Evolutionary conservation across 2,113 vertebrate genomes (phyloP), one percentile per base, ranked within the genome.

Genomic region (Toxotes jaculatrix): DNA sequence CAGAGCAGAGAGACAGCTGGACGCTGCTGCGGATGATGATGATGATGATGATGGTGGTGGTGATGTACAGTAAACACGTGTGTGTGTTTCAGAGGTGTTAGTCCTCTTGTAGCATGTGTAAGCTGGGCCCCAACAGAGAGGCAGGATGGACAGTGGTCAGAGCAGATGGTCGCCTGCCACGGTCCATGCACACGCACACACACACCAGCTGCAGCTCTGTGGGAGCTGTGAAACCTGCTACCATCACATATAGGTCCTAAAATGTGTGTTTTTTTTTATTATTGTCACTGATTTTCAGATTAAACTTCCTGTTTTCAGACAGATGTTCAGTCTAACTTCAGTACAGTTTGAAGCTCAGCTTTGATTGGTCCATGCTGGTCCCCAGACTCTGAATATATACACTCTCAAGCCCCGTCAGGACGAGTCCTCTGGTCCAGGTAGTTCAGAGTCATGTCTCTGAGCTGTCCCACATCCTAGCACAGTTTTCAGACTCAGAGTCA

Each of bases 1-100:
- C 43, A 57, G 4, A 61, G 55, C 57, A 40, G 27, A 11, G 53
- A 9, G 43, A 55, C 80, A 85, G 83, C 80, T 69, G 66, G 66
- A 38, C 43, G 6, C 31, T n/a, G n/a, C n/a, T n/a, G n/a, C n/a
- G n/a, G n/a, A n/a, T n/a, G n/a, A n/a, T n/a, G n/a, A n/a, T n/a
- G n/a, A n/a, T n/a, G n/a, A n/a, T n/a, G n/a, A n/a, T n/a, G n/a
- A n/a, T 21, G 65, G 66, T 57, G 17, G 66, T 59, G 19, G 19
- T 13, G 19, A 12, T 17, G 47, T 55, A 9, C 6, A 60, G 57
- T 36, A 19, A 17, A 60, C 34, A n/a, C 12, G 32, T 42, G 45
- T 40, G 53, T 23, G 53, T 66, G 42, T 72, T 38, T 51, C 17
- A 21, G 31, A 49, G 57, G 47, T 36, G 47, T 59, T 7, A 16